Conservation (phyloP, 2,888 invertebrate species). For the Megaustenia siamemsis region DNA sequence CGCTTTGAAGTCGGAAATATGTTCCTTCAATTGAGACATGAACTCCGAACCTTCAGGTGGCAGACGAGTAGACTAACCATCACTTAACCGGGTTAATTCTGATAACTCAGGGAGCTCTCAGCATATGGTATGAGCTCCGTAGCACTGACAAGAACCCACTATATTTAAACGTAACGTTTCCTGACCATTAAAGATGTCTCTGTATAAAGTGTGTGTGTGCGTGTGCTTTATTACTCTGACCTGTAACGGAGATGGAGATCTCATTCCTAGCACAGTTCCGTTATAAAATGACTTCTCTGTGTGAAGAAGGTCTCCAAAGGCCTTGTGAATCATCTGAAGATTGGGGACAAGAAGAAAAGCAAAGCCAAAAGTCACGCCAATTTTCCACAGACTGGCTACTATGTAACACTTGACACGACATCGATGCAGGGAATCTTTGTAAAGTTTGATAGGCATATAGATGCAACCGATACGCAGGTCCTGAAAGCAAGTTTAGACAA, state of each 20-base stretch:
- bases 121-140: too few relatives aligned
- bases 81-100: too few relatives aligned
- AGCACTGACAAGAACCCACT: too few relatives aligned
- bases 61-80: too few relatives aligned
- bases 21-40: too few relatives aligned
- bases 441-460: constrained; percentile 61
- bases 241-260: background rate
- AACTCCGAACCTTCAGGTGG: too few relatives aligned
- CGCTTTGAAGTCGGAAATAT: too few relatives aligned
- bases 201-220: too few relatives aligned
- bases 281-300: constrained; percentile 53
- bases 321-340: constrained; percentile 58
- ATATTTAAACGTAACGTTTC: too few relatives aligned
- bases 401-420: constrained; percentile 70
- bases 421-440: constrained; percentile 67
- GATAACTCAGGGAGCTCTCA: too few relatives aligned
- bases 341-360: constrained; percentile 66
- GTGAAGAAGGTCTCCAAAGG: constrained; percentile 58
- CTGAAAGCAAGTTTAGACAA: constrained; percentile 17
- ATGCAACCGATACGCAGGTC: constrained; percentile 61
- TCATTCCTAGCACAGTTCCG: constrained; percentile 27
- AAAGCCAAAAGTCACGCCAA: constrained; percentile 67
- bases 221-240: too few relatives aligned
- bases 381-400: constrained; percentile 71
- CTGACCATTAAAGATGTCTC: too few relatives aligned